Percentiles rank a stretch among this genome's conserved stretches.
Conservation (phyloP, 2,113 vertebrate genomes). For the Mungos mungo region DNA sequence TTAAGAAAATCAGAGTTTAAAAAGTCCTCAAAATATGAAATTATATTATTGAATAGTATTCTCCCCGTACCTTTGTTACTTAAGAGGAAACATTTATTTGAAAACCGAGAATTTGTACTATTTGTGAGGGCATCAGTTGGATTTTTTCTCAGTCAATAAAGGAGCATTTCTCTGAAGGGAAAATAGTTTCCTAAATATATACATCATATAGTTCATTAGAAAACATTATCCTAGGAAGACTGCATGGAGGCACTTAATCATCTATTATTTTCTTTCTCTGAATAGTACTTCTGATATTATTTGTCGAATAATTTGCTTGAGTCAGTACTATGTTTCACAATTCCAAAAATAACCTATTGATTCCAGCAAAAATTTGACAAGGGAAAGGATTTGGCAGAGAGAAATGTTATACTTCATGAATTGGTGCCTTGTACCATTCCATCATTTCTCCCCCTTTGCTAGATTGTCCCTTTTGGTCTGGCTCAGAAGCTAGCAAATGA, state of each 20-base stretch:
- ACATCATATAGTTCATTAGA: constrained; percentile 42
- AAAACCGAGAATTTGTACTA: background rate
- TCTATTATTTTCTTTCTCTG: constrained; percentile 55
- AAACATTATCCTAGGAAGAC: constrained; percentile 49
- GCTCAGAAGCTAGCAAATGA: constrained; percentile 24
- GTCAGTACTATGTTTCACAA: constrained; percentile 51
- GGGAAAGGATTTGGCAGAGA: constrained; percentile 55
- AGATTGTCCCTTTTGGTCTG: background rate
- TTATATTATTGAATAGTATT: constrained; percentile 29
- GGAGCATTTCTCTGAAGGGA: background rate
- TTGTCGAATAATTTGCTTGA: constrained; percentile 53
- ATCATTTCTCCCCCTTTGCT: background rate
- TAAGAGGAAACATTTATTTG: constrained; percentile 27
- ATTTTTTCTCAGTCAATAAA: constrained; percentile 10
- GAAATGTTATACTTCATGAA: constrained; percentile 11
- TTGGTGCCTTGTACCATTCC: background rate
- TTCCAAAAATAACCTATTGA: constrained; percentile 58
- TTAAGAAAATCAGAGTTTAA: constrained; percentile 15
- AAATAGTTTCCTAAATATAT: constrained; percentile 45
- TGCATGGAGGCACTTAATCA: constrained; percentile 18
- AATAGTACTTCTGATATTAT: constrained; percentile 52
- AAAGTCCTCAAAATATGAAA: constrained; percentile 1
- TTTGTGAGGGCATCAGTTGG: background rate
- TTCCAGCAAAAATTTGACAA: constrained; percentile 55
- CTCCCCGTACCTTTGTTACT: background rate